Percentiles rank a stretch among this genome's conserved stretches.
Conservation (phyloP, 2,797 vertebrate genomes). For the Centroberyx gerrardi region DNA sequence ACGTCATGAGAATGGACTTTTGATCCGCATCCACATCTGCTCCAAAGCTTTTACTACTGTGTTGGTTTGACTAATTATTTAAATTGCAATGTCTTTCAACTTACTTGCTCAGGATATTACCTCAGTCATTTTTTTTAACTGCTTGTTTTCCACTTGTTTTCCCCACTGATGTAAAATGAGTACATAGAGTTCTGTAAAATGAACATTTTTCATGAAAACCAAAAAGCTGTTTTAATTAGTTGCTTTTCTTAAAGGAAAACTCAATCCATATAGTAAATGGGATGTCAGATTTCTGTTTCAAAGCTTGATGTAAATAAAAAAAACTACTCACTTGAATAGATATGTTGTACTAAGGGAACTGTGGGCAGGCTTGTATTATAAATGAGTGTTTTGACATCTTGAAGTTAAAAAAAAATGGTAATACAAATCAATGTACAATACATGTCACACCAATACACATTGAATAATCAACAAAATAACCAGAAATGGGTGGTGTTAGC, state of each 20-base stretch:
- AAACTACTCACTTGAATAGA: not conserved
- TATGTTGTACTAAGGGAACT: too few species aligned
- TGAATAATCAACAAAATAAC: too few species aligned
- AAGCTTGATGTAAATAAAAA: not conserved
- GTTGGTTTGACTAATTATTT: conserved; percentile 16
- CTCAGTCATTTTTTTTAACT: conserved; percentile 12
- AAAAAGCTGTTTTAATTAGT: conserved; percentile 1
- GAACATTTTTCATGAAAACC: too few species aligned
- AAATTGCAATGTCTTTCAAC: conserved; percentile 22
- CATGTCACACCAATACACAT: too few species aligned
- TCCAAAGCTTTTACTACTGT: not conserved
- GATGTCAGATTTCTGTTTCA: conserved; percentile 1
- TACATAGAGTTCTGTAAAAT: not conserved
- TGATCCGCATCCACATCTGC: conserved; percentile 30
- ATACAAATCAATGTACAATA: too few species aligned
- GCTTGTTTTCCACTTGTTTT: conserved; percentile 12
- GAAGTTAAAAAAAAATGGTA: too few species aligned
- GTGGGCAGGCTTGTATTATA: too few species aligned
- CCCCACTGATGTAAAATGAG: conserved; percentile 5
- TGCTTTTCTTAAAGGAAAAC: not conserved
- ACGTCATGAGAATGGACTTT: conserved; percentile 12
- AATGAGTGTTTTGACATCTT: too few species aligned
- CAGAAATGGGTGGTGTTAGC: too few species aligned
- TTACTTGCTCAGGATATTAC: conserved; percentile 17
- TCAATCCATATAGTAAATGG: not conserved